phyloP scores from a whole-genome alignment of 1,140 invertebrate species.

The Drosophila simulans region DNA sequence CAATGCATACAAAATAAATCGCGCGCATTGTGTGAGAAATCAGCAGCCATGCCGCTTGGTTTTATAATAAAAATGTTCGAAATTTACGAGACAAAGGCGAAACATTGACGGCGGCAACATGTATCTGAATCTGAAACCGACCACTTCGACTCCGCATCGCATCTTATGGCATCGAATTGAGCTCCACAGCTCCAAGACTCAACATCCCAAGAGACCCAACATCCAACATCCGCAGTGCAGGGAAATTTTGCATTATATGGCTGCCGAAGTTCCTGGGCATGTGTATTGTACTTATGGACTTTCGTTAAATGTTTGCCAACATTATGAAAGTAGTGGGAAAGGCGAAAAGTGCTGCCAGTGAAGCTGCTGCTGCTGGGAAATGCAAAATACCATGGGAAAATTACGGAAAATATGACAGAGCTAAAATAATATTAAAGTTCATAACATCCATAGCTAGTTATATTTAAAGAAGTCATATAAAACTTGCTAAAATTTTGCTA shows the following conservation, averaged over 20 bases:
- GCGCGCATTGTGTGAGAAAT: constrained; percentile 67
- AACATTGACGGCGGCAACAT: constrained; percentile 70
- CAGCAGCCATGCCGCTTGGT: constrained; percentile 28
- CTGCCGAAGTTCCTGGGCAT: constrained; percentile 23
- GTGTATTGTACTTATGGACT: constrained; percentile 48
- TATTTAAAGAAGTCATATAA: no score
- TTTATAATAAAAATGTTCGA: constrained; percentile 78
- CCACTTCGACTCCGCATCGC: constrained; percentile 3
- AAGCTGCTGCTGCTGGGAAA: constrained; percentile 18
- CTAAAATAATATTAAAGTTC: not conserved
- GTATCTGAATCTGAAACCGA: constrained; percentile 33
- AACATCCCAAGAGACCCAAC: constrained; percentile 18
- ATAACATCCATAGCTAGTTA: not conserved
- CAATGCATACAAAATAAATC: constrained; percentile 77
- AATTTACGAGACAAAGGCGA: constrained; percentile 79
- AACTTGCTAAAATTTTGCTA: no score
- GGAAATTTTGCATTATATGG: constrained; percentile 29
- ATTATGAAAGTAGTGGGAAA: constrained; percentile 42
- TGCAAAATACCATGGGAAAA: not conserved
- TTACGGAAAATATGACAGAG: no score
- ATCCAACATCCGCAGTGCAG: constrained; percentile 18
- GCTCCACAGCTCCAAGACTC: no score
- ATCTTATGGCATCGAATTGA: constrained; percentile 4
- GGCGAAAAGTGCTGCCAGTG: not conserved
- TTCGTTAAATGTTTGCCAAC: constrained; percentile 70